Base-by-base conservation (phyloP, 64 coral and sea anemone genomes). In the Montipora cactus region DNA sequence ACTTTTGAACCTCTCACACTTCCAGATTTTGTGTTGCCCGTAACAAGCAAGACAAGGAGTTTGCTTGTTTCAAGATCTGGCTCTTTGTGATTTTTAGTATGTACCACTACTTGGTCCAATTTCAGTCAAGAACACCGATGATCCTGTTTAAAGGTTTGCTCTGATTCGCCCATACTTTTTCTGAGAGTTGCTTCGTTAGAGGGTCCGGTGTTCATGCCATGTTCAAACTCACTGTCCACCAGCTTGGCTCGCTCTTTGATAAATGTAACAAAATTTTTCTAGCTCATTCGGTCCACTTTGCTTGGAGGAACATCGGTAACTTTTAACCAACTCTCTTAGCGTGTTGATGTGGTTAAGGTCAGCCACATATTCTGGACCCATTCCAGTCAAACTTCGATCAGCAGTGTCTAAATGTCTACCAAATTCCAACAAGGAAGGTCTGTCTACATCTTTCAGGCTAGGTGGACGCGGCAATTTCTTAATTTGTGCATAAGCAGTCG, bases 201-300 rank as follows among this genome's bases (percentile, higher is more conserved):
- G 16, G 74, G 44, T 50, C 12, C 66, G 53, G 52, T 73, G 5
- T 86, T 8, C 19, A 95, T 13, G 44, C 91, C 87, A 44, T 90
- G 78, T 37, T 90, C 90, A 80, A 96, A 96, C 90, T 96, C 95
- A 75, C 93, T 96, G 59, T 96, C 92, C 5, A 96, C 73, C 44
- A 96, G 71, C n/a, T 83, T 90, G 1, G 91, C 95, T 80, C 91
- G 58, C 44, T 93, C 91, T 64, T 89, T 96, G 2, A 93, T 50
- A 79, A 96, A 93, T 20, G 15, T 52, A 0, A 92, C 28, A 96
- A 96, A 47, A 95, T 96, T 61, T 78, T 96, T 2, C 95, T 91
- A 75, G 91, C 86, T n/a, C 84, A 69, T 22, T 96, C 90, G 2
- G 95, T 93, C 91, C 87, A 93, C 44, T 89, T 96, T 62, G 21